Evolutionary conservation across 2,888 invertebrate genomes (phyloP).

Genomic region (Conus canariensis): DNA sequence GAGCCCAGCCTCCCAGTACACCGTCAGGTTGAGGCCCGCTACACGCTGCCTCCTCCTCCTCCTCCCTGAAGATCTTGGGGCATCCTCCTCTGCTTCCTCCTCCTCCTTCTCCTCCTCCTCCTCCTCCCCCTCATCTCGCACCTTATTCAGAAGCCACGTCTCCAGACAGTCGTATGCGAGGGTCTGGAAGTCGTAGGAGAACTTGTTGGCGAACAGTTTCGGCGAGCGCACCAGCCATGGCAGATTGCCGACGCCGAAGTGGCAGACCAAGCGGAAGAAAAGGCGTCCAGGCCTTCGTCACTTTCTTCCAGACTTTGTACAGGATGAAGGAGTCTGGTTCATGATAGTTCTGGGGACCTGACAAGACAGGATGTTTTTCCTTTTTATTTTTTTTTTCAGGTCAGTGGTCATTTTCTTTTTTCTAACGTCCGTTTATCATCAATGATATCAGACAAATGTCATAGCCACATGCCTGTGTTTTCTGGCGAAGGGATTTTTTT

Average conservation of each 20-base stretch:
- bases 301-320: constrained; percentile 15
- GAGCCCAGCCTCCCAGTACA: not conserved
- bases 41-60: not conserved
- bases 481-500: no score
- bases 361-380: not conserved
- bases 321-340: not conserved
- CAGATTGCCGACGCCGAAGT: constrained; percentile 58
- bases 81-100: no score
- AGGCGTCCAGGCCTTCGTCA: constrained; percentile 53
- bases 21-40: not conserved
- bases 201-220: constrained; percentile 66
- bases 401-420: no score
- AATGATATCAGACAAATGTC: no score
- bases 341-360: not conserved
- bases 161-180: constrained; percentile 64
- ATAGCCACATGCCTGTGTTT: no score
- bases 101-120: not conserved
- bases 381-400: no score
- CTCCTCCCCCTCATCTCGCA: not conserved
- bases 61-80: not conserved
- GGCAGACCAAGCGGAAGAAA: constrained; percentile 60
- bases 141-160: constrained; percentile 44
- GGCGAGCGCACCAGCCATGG: constrained; percentile 54
- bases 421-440: no score
- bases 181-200: constrained; percentile 57